Percentiles rank a stretch among this genome's conserved stretches.
Evolutionary conservation across 2,113 vertebrate genomes (phyloP).

Genomic region (Platanista minor): DNA sequence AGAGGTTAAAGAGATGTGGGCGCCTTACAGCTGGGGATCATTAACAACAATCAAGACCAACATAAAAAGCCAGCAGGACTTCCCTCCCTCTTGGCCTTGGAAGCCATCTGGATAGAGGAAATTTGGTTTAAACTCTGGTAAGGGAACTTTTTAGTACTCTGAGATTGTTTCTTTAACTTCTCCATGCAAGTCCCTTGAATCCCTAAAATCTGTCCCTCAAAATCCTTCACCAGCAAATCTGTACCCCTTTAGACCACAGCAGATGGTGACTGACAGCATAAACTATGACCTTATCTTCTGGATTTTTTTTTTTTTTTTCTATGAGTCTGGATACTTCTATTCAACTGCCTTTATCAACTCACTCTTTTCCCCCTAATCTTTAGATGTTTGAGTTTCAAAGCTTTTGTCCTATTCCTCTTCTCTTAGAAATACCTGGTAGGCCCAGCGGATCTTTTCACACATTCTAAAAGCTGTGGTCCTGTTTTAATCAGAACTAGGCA

Average conservation of each 20-base stretch:
- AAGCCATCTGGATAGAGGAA: slow-evolving; percentile 75
- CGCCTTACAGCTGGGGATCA: slow-evolving; percentile 74
- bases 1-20: slow-evolving; percentile 75
- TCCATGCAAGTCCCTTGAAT: neutral
- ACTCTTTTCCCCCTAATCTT: no score
- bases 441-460: neutral
- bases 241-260: neutral
- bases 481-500: neutral
- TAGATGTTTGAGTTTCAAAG: no score
- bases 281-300: neutral
- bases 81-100: slow-evolving; percentile 72
- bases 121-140: slow-evolving; percentile 62
- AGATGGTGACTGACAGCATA: neutral
- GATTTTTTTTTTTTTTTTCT: no score
- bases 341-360: no score
- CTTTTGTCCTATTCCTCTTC: no score
- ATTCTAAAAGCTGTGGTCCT: neutral
- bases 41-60: slow-evolving; percentile 77
- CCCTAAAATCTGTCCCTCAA: neutral
- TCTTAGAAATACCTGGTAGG: neutral
- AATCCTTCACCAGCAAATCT: neutral
- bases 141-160: slow-evolving; percentile 63
- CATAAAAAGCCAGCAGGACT: slow-evolving; percentile 75
- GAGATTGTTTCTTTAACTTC: slow-evolving; percentile 23
- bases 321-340: no score